Conservation (phyloP, 2,888 invertebrate genomes). For the Mythimna albipuncta region DNA sequence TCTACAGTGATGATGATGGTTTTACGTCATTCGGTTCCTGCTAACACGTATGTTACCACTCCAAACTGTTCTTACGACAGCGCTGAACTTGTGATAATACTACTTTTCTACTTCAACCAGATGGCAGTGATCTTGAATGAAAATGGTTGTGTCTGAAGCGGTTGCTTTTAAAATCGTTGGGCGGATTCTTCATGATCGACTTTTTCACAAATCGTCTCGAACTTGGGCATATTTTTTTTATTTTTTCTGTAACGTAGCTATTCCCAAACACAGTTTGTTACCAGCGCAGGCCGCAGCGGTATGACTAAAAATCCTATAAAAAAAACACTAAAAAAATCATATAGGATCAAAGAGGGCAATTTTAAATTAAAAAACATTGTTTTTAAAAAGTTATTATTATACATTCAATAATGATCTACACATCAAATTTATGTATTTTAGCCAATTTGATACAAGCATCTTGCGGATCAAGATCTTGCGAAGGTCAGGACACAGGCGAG, state of each 20-base stretch:
- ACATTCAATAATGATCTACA: slow-evolving; percentile 9
- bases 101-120: not conserved
- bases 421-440: slow-evolving; percentile 3
- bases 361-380: slow-evolving; percentile 20
- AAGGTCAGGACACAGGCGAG: not conserved
- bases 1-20: not conserved
- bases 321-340: slow-evolving; percentile 10
- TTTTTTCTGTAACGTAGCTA: not conserved
- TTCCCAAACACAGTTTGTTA: slow-evolving; percentile 46
- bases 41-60: slow-evolving; percentile 2
- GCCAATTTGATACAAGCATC: slow-evolving; percentile 10
- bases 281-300: slow-evolving; percentile 12
- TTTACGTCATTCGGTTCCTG: not conserved
- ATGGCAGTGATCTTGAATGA: not conserved
- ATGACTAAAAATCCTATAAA: slow-evolving; percentile 15
- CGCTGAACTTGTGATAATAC: not conserved
- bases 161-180: not conserved
- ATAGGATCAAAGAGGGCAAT: slow-evolving; percentile 15
- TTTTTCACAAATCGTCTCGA: not conserved
- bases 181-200: not conserved
- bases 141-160: not conserved
- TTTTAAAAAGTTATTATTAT: slow-evolving; percentile 15
- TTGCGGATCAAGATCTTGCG: slow-evolving; percentile 5
- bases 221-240: not conserved
- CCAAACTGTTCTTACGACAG: not conserved